Evolutionary conservation across 2,113 vertebrate genomes (phyloP).

Genomic region (Hydropotes inermis): DNA sequence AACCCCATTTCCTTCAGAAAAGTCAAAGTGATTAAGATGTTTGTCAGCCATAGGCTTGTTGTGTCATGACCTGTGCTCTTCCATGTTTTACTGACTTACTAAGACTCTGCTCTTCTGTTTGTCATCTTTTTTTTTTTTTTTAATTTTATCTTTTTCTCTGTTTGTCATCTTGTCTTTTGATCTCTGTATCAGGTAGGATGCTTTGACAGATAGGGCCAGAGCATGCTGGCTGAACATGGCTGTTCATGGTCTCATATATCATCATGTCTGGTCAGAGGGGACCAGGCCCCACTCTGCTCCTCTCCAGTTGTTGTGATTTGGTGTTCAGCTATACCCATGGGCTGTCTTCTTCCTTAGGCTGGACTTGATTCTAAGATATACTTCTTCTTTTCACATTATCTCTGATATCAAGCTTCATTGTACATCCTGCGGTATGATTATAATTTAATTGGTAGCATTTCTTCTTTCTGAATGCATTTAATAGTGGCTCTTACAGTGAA

Average conservation of each 20-base stretch:
- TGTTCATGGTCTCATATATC: background rate
- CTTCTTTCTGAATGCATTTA: background rate
- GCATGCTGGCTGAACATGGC: background rate
- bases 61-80: background rate
- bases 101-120: background rate
- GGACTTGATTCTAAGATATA: background rate
- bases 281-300: background rate
- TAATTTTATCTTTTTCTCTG: too few relatives aligned
- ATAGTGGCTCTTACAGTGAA: background rate
- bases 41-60: background rate
- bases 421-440: background rate
- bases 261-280: background rate
- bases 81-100: background rate
- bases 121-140: background rate
- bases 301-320: background rate
- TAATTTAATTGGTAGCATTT: background rate
- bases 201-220: background rate
- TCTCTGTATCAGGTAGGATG: background rate
- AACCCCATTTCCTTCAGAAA: background rate
- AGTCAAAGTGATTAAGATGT: background rate
- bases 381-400: background rate
- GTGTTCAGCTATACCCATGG: rapidly evolving
- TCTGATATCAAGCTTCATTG: background rate
- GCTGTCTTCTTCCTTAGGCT: background rate
- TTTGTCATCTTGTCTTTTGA: background rate